These are phyloP conservation scores for Luffia ferchaultella DNA, from an alignment of 2,888 invertebrate genomes.

Conservation along the genomic window DNA sequence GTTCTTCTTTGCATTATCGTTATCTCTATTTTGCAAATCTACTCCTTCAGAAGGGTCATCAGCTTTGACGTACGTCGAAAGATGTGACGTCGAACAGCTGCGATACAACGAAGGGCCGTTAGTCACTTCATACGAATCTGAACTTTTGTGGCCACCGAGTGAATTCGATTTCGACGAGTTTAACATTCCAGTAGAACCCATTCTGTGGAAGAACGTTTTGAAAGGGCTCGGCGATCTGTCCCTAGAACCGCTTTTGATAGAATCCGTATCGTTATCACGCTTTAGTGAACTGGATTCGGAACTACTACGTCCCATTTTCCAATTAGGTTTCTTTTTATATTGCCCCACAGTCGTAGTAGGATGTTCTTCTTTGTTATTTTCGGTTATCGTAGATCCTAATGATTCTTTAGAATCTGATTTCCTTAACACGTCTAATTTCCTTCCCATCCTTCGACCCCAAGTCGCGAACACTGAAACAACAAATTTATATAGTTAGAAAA, in stretches of 20 bases:
- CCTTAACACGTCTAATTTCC: constrained; percentile 77
- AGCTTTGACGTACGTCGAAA: constrained; percentile 78
- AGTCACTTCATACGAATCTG: constrained; percentile 49
- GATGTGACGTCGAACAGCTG: constrained; percentile 79
- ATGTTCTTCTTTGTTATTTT: constrained; percentile 35
- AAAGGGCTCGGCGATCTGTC: constrained; percentile 72
- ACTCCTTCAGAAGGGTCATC: constrained; percentile 84
- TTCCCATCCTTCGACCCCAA: constrained; percentile 82
- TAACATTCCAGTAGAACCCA: constrained; percentile 80
- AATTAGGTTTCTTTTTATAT: constrained; percentile 65
- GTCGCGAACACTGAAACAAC: constrained; percentile 69
- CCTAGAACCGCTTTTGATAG: constrained; percentile 52
- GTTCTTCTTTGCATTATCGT: constrained; percentile 32
- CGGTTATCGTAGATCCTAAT: constrained; percentile 34
- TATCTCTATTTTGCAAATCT: constrained; percentile 64
- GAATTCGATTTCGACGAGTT: constrained; percentile 65
- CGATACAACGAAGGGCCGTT: constrained; percentile 67
- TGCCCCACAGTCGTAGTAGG: constrained; percentile 39
- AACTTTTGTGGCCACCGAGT: constrained; percentile 38
- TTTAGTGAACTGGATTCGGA: constrained; percentile 53
- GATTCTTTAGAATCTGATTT: constrained; percentile 70
- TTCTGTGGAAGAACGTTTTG: constrained; percentile 76
- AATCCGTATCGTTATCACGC: constrained; percentile 54
- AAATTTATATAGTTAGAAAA: too few species aligned
- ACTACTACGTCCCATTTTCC: constrained; percentile 65